Conservation (phyloP, 2,113 vertebrate genomes). For the Mesitornis unicolor region DNA sequence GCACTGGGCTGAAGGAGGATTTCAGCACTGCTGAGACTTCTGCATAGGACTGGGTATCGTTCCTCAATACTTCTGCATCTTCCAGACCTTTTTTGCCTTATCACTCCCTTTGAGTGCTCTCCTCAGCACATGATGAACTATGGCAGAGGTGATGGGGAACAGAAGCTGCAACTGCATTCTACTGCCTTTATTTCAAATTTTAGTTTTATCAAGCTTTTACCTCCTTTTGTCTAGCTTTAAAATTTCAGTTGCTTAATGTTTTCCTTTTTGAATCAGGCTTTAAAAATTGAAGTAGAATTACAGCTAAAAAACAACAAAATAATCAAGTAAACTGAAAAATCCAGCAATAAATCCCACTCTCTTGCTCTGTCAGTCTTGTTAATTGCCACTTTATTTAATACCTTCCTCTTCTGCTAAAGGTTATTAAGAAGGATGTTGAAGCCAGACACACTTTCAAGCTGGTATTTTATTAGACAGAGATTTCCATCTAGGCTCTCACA, state of each 20-base stretch:
- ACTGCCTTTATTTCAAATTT: not conserved
- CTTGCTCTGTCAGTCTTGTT: constrained; percentile 20
- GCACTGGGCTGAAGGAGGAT: not conserved
- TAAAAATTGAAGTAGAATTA: not conserved
- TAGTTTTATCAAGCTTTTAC: not conserved
- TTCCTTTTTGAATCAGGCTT: not conserved
- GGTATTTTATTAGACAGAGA: constrained; percentile 8
- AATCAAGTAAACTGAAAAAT: not conserved
- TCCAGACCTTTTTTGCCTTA: not conserved
- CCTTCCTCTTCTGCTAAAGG: constrained; percentile 5
- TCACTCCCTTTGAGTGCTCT: not conserved
- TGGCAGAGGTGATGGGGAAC: not conserved
- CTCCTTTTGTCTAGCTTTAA: not conserved
- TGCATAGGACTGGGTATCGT: not conserved
- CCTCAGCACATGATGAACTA: accelerated
- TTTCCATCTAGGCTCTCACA: not conserved
- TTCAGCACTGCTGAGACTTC: not conserved
- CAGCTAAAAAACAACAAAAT: not conserved
- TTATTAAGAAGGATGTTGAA: constrained; percentile 19
- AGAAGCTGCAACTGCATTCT: not conserved
- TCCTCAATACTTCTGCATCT: not conserved
- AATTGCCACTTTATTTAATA: constrained; percentile 43
- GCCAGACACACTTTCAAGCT: not conserved
- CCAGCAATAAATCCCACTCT: not conserved
- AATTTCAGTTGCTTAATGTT: not conserved